Evolutionary conservation across 2,797 vertebrate species (phyloP), one percentile per base, ranked within the genome.

Genomic region (Gephyroberyx darwinii): DNA sequence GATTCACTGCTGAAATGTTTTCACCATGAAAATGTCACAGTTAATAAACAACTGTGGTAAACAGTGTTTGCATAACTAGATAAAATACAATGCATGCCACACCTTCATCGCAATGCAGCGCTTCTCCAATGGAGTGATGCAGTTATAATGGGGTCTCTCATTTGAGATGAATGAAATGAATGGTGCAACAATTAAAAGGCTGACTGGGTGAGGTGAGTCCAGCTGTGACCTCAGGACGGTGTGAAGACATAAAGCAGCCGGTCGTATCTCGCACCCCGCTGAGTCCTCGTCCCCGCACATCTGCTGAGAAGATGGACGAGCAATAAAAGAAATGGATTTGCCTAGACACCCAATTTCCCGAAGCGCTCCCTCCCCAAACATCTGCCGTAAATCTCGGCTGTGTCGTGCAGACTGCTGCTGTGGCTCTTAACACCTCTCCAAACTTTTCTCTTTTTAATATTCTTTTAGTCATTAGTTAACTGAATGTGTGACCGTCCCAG

Each of bases 241-340:
- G 26, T 63, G 71, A 64, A 66, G 74, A 83, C 67, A 54, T 73
- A 70, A 71, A 88, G 67, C 79, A 81, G 67, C 81, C 72, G 72
- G 50, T 7, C 61, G 5, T 10, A 43, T 62, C 70, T 55, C 7
- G n/a, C 56, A 37, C 64, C 57, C 43, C 31, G 41, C 20, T 43
- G 55, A 65, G 14, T 35, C 47, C 19, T 47, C 37, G 37, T 70
- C 63, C 45, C 58, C 3, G 62, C 48, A 84, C 74, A 57, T 80
- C 76, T 71, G 77, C 63, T 63, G 1, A 65, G 55, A 77, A 80
- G 78, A 82, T 56, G n/a, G 71, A 82, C 6, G 33, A 64, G 74
- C 79, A 83, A 70, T 88, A 83, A 84, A 86, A 78, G 8, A 72
- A 84, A 86, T 62, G 56, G 73, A 78, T 89, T 74, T 58, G 66